Evolutionary conservation across 2,113 vertebrate species (phyloP), one percentile per base, ranked within the genome.

Genomic region (Ibidorhyncha struthersii): DNA sequence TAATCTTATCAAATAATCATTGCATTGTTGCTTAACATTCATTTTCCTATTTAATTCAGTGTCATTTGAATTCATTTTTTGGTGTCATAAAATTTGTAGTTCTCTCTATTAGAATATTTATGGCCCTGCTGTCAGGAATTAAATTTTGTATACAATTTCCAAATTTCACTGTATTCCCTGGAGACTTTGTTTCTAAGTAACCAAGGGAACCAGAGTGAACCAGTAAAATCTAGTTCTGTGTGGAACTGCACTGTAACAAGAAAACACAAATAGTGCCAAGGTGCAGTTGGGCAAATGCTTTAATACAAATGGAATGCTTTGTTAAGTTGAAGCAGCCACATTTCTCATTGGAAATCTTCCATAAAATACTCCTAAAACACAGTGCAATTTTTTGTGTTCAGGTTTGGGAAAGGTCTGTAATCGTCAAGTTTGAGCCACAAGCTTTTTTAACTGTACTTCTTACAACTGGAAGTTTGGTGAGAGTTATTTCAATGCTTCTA

Each of bases 161-260:
- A 59, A 59, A 76, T 89, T 77, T 86, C 45, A 27, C 36, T 77
- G 6, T 91, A 61, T 69, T 94, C 78, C n/a, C 1, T 80, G 67
- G 71, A 94, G 91, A 61, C 34, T 83, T 86, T 38, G 21, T 52
- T 91, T 49, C 70, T 81, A 45, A 71, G 91, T 93, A 96, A 89
- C 86, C 92, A 93, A 89, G 83, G 86, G 63, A 96, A 93, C 81
- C 66, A 63, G 45, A 86, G n/a, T 12, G 58, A 92, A 45, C 41
- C 74, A 79, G 38, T 50, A 36, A 52, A 88, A 62, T 73, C 45
- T 17, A 17, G 18, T 36, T 85, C 27, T 88, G n/a, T 45, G 70
- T 61, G 55, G n/a, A 87, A 18, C 26, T 82, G 78, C 61, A 29
- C 47, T 88, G 45, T 62, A 71, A 25, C 27, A 32, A 52, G 63